Percentiles rank a stretch among this genome's conserved stretches.
Conservation (phyloP, 2,797 vertebrate species). For the Coregonus suidteri region DNA sequence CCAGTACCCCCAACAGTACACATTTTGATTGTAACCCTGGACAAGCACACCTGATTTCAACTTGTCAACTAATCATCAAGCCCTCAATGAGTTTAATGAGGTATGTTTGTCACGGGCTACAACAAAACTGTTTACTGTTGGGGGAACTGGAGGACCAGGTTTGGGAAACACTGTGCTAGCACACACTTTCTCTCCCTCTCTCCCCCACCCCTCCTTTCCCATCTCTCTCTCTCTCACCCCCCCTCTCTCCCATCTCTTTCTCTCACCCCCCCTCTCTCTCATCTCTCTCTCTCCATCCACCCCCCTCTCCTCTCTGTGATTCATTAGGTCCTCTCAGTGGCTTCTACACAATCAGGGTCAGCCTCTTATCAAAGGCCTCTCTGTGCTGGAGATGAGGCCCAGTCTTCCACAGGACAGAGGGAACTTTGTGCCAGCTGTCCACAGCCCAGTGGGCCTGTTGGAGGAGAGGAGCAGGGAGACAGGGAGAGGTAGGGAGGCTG, state of each 20-base stretch:
- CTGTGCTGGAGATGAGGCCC: slow-evolving; percentile 67
- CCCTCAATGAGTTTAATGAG: too few species aligned
- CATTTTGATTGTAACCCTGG: too few species aligned
- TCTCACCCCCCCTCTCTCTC: too few species aligned
- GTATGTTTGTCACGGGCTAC: too few species aligned
- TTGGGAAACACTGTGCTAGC: slow-evolving; percentile 70
- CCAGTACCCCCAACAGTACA: too few species aligned
- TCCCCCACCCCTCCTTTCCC: too few species aligned
- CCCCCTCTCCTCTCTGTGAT: neutral
- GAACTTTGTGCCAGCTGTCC: slow-evolving; percentile 68
- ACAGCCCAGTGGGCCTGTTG: neutral
- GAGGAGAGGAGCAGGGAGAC: neutral
- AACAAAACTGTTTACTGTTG: too few species aligned
- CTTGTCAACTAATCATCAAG: too few species aligned
- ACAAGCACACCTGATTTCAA: too few species aligned
- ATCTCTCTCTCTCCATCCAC: neutral
- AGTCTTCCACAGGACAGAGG: slow-evolving; percentile 61
- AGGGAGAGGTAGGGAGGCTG: neutral
- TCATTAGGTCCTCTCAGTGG: neutral
- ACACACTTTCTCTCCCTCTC: too few species aligned
- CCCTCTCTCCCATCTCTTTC: too few species aligned
- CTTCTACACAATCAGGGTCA: neutral
- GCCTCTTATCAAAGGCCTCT: slow-evolving; percentile 24
- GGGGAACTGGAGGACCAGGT: slow-evolving; percentile 38
- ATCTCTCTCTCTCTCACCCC: too few species aligned